These are phyloP conservation scores for Notocelia uddmanniana DNA, from an alignment of 2,888 invertebrate genomes.

Conservation along the genomic window DNA sequence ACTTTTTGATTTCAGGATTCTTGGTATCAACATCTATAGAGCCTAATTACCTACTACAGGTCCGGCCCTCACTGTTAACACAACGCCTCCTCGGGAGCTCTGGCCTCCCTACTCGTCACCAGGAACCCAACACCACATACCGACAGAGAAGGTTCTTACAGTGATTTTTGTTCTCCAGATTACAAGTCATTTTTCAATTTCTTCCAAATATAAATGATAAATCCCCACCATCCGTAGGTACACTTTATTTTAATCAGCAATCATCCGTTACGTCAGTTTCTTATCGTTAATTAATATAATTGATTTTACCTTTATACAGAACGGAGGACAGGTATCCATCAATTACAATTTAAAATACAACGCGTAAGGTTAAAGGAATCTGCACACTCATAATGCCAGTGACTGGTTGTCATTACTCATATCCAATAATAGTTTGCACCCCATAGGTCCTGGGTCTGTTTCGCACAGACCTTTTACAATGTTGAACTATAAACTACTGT, in stretches of 20 bases:
- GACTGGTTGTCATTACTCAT: slow-evolving; percentile 80
- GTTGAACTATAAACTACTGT: slow-evolving; percentile 1
- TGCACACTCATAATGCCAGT: slow-evolving; percentile 81
- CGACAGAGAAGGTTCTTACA: neutral
- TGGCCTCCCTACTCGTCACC: no score
- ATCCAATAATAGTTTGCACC: slow-evolving; percentile 84
- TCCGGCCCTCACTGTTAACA: no score
- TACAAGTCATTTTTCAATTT: slow-evolving; percentile 9
- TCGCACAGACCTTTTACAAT: slow-evolving; percentile 53
- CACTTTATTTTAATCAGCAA: slow-evolving; percentile 24
- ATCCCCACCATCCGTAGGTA: slow-evolving; percentile 15
- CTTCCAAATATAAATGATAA: slow-evolving; percentile 14
- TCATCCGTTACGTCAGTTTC: slow-evolving; percentile 29
- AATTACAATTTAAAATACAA: slow-evolving; percentile 51
- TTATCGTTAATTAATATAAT: slow-evolving; percentile 46
- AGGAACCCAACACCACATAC: no score
- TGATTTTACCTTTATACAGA: slow-evolving; percentile 40
- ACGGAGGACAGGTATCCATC: slow-evolving; percentile 35
- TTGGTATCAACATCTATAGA: no score
- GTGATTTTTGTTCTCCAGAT: neutral
- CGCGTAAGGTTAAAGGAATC: slow-evolving; percentile 73
- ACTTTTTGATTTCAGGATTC: no score
- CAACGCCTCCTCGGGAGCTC: no score
- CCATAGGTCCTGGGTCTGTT: slow-evolving; percentile 73
- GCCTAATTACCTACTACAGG: no score